Conservation (phyloP, 2,888 invertebrate species). For the Micoletzkya japonica region DNA sequence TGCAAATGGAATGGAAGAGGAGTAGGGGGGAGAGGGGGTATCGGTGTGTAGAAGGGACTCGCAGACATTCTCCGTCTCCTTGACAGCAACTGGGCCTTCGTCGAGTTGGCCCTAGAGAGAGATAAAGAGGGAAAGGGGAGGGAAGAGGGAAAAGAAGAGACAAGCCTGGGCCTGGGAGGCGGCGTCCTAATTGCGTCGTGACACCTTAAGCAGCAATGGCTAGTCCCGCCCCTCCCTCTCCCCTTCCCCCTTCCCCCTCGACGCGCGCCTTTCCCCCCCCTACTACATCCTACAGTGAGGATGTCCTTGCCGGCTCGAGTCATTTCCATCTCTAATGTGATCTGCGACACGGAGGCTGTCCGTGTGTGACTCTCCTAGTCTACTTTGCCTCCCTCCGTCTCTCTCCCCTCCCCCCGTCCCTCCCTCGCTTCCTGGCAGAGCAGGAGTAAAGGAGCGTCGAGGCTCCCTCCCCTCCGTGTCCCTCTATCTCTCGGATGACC, state of each 20-base stretch:
- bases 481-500: background rate
- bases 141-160: too few species aligned
- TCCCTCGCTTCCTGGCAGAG: too few species aligned
- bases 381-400: background rate
- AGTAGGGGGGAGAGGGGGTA: too few species aligned
- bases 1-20: too few species aligned
- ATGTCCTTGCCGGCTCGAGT: background rate
- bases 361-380: background rate
- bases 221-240: too few species aligned
- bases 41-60: too few species aligned
- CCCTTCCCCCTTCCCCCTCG: background rate
- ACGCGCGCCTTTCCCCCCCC: background rate
- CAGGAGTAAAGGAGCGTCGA: too few species aligned
- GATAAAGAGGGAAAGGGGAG: constrained; percentile 10
- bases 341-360: background rate
- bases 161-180: too few species aligned
- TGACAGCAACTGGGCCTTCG: too few species aligned
- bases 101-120: too few species aligned
- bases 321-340: constrained; percentile 7
- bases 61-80: too few species aligned
- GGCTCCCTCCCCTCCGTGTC: background rate
- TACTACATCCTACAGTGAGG: background rate
- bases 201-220: constrained; percentile 29
- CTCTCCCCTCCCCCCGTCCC: constrained; percentile 3
- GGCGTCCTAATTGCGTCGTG: constrained; percentile 26